Evolutionary conservation across 1,140 invertebrate species (phyloP).

Genomic region (Procambarus clarkii): DNA sequence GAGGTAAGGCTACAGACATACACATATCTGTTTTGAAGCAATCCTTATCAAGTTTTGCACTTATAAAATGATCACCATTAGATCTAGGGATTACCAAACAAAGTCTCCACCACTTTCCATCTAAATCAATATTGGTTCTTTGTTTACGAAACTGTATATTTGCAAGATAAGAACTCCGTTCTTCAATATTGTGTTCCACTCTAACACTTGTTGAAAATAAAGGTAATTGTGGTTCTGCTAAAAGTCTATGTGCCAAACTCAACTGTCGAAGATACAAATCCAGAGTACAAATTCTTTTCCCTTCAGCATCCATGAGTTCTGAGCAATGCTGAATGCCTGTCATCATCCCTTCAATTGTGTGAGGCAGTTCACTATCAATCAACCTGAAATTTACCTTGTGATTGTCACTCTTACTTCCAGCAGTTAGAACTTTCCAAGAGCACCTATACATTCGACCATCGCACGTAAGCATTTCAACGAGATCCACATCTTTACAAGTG

Average conservation of each 20-base stretch:
- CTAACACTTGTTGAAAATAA: conserved; percentile 18
- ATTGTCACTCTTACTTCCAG: background rate
- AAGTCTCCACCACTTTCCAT: conserved; percentile 24
- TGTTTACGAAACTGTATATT: background rate
- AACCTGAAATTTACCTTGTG: background rate
- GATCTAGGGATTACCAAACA: background rate
- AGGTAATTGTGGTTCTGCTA: background rate
- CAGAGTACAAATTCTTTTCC: conserved; percentile 7
- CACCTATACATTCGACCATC: conserved; percentile 16
- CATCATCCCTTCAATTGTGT: conserved; percentile 13
- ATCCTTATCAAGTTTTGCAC: background rate
- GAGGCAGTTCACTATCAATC: background rate
- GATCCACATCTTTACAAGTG: background rate
- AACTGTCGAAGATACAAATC: conserved; percentile 14
- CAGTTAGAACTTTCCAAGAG: conserved; percentile 15
- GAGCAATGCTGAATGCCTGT: conserved; percentile 9
- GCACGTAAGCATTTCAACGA: conserved; percentile 4
- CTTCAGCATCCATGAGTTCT: conserved; percentile 4
- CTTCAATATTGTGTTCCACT: conserved; percentile 13
- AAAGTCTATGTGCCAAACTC: conserved; percentile 23
- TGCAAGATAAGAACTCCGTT: conserved; percentile 6
- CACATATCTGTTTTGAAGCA: background rate
- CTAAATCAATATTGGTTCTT: background rate
- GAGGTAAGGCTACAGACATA: background rate
- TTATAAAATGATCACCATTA: background rate